Evolutionary conservation across 1,140 invertebrate genomes (phyloP), one percentile per base, ranked within the genome.

Genomic region (Pseudoatta argentina): DNA sequence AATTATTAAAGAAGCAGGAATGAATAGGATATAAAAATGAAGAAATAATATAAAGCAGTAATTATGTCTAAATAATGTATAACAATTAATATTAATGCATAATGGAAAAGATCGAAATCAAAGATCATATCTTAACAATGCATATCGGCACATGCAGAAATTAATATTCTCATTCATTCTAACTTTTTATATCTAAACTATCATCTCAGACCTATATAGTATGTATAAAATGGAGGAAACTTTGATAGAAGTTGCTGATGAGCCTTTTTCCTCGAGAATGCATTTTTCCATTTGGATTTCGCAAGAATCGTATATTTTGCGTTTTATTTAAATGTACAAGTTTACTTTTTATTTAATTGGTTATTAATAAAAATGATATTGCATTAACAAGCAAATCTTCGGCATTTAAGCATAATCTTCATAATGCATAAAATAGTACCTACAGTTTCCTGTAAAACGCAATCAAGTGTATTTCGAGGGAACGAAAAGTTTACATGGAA

Each of bases 361-460:
- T 59, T n/a, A 59, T 75, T 48, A 69, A 69, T 14, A 69, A 1
- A 8, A 48, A 69, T 24, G 18, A 69, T 69, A 51, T 67, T 69
- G 12, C 21, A 0, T 16, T 27, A 51, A 69, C 7, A 30, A 73
- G 1, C 14, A 51, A 34, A 34, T 66, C 30, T 51, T 27, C 0
- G 8, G 0, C 24, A 24, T 1, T 24, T 1, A 73, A 73, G 0
- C 3, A 16, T 48, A 18, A 48, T 77, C 21, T 30, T 48, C 2
- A 76, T 44, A 76, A 67, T 18, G 8, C 8, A 3, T 16, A 75
- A 0, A 12, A 76, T 39, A 59, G 24, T 18, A 44, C 8, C 12
- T 3, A 21, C 4, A 18, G 5, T 21, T 76, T 39, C 6, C n/a
- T 39, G n/a, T 21, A 39, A 44, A 44, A 8, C 18, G 10, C n/a